These are phyloP conservation scores for Lutjanus erythropterus DNA, from an alignment of 2,113 vertebrate species.

Conservation along the genomic window DNA sequence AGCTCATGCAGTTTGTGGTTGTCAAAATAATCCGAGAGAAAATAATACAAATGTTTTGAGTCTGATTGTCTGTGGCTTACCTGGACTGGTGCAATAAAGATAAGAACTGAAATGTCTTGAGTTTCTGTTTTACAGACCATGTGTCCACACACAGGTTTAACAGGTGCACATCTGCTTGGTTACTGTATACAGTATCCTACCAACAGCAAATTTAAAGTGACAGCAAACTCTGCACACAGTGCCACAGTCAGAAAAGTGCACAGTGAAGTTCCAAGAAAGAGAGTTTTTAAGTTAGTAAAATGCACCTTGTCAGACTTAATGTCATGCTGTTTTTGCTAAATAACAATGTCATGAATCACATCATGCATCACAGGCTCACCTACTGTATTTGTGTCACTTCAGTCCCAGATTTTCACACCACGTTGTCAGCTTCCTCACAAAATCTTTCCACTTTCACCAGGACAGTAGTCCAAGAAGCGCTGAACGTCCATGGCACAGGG, in stretches of 20 bases:
- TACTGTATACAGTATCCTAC: conserved; percentile 57
- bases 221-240: conserved; percentile 23
- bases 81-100: conserved; percentile 30
- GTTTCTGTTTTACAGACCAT: conserved; percentile 22
- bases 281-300: background rate
- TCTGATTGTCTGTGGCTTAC: background rate
- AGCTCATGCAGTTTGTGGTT: conserved; percentile 2
- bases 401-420: conserved; percentile 39
- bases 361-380: conserved; percentile 48
- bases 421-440: conserved; percentile 49
- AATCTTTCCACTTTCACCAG: conserved; percentile 26
- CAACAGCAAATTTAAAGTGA: conserved; percentile 62
- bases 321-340: background rate
- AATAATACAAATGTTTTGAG: background rate
- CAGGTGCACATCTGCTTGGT: conserved; percentile 66
- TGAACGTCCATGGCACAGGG: conserved; percentile 49
- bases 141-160: conserved; percentile 26
- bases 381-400: conserved; percentile 63
- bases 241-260: background rate
- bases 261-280: background rate
- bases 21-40: background rate
- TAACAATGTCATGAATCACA: conserved; percentile 9
- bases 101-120: conserved; percentile 9
- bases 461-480: background rate
- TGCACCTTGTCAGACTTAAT: background rate